Evolutionary conservation across 1,140 invertebrate genomes (phyloP).

Genomic region (Plutomurus gul): DNA sequence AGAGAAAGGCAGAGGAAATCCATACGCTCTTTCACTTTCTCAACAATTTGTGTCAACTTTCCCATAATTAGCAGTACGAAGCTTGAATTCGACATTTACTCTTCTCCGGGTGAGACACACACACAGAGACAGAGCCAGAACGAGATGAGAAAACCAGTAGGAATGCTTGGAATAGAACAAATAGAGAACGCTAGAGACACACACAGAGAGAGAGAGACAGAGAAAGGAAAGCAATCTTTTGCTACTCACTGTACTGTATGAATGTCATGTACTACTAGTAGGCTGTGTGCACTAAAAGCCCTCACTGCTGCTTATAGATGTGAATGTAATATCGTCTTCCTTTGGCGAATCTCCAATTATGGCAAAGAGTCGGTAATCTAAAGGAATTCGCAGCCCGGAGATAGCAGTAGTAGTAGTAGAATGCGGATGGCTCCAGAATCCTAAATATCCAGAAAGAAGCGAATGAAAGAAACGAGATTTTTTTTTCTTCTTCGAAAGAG

Average conservation of each 20-base stretch:
- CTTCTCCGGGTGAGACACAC: neutral
- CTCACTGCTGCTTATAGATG: too few species aligned
- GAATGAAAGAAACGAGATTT: constrained; percentile 18
- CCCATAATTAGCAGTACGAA: constrained; percentile 4
- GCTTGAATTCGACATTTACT: constrained; percentile 2
- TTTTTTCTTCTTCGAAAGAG: neutral
- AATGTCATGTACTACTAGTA: too few species aligned
- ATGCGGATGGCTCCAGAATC: constrained; percentile 7
- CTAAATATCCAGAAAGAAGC: neutral
- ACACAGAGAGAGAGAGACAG: too few species aligned
- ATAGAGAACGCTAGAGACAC: too few species aligned
- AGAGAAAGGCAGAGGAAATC: too few species aligned
- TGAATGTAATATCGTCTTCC: neutral
- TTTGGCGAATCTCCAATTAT: constrained; percentile 21
- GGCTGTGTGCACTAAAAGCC: too few species aligned
- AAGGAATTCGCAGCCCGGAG: neutral
- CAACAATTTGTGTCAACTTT: constrained; percentile 21
- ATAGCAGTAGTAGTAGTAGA: neutral
- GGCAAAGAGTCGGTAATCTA: neutral
- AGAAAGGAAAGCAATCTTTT: neutral
- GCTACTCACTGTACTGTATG: too few species aligned
- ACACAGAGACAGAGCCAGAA: neutral
- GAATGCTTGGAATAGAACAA: too few species aligned
- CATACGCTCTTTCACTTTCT: constrained; percentile 5
- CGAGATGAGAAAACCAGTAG: neutral